Base-by-base conservation (phyloP, 2,888 invertebrate genomes). In the Melitaea athalia region DNA sequence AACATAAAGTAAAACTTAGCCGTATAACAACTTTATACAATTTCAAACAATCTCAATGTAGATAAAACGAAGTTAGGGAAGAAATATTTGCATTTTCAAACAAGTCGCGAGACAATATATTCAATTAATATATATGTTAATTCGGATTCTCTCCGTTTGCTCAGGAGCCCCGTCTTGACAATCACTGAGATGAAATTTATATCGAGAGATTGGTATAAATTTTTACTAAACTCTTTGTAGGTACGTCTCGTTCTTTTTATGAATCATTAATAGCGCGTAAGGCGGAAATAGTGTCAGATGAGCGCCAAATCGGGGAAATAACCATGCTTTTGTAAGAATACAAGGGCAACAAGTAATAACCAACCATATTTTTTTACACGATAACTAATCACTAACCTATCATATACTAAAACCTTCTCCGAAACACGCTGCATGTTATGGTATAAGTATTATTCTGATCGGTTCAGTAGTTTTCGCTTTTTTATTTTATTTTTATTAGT, bases 41-140 rank as follows among this genome's bases (percentile, higher is more conserved):
- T 59, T 64, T 45, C 42, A 47, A 45, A 60, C 59, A 63, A 63
- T 49, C n/a, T 47, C 47, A 38, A 59, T 33, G 53, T 14, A 61
- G 59, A 59, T 69, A 61, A 70, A 68, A 61, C 57, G 62, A 65
- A 65, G 55, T 70, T 63, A 63, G 49, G 33, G n/a, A 24, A 62
- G 55, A 63, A 64, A 64, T 67, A 72, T 74, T 75, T 65, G 66
- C 73, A 74, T 73, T 65, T 63, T 62, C 72, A 73, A 72, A 73
- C 69, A 75, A 77, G 77, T 78, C 75, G 76, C 76, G 78, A 75
- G 78, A 82, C 82, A 82, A 84, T 82, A 77, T 83, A 83, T 84
- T 83, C 83, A 83, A 83, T 84, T 80, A 82, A 80, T 82, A 81
- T 81, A 82, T 81, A 84, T 84, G 83, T 81, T 79, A 82, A 84